Percentiles rank a stretch among this genome's conserved stretches.
Evolutionary conservation across 2,888 invertebrate species (phyloP).

Genomic region (Cheilosia pagana): DNA sequence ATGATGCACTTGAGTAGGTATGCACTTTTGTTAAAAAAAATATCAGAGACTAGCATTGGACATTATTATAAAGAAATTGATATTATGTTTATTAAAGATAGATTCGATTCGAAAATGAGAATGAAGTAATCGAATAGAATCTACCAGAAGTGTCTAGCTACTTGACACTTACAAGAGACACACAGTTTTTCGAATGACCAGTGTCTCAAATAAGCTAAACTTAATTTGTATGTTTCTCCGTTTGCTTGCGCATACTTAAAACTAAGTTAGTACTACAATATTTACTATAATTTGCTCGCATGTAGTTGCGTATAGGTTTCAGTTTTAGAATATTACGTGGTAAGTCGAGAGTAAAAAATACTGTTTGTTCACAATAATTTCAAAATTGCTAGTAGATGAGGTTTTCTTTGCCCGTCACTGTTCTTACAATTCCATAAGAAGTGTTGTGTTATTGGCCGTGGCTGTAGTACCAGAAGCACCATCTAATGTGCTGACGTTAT

Average conservation of each 20-base stretch:
- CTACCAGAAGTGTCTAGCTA: slow-evolving; percentile 32
- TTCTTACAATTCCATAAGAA: slow-evolving; percentile 75
- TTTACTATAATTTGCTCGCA: slow-evolving; percentile 54
- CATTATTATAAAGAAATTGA: slow-evolving; percentile 44
- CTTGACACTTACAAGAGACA: slow-evolving; percentile 41
- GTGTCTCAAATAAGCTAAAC: slow-evolving; percentile 26
- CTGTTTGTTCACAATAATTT: slow-evolving; percentile 71
- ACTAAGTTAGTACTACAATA: slow-evolving; percentile 45
- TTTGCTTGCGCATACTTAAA: slow-evolving; percentile 47
- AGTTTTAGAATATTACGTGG: slow-evolving; percentile 28
- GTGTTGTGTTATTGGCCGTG: slow-evolving; percentile 55
- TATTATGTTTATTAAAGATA: slow-evolving; percentile 22
- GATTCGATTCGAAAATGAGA: slow-evolving; percentile 36
- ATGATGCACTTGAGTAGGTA: slow-evolving; percentile 53
- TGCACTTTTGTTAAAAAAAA: slow-evolving; percentile 21
- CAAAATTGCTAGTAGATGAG: slow-evolving; percentile 50
- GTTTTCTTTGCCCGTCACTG: slow-evolving; percentile 23
- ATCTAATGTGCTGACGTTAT: slow-evolving; percentile 41
- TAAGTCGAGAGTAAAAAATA: slow-evolving; percentile 71
- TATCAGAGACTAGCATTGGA: slow-evolving; percentile 67
- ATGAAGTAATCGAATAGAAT: slow-evolving; percentile 25
- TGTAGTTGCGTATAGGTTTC: slow-evolving; percentile 41
- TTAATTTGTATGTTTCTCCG: slow-evolving; percentile 14
- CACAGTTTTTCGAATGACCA: slow-evolving; percentile 27
- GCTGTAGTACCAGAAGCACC: slow-evolving; percentile 52